phyloP scores from a whole-genome alignment of 2,113 vertebrate species.

The Trogon surrucura region DNA sequence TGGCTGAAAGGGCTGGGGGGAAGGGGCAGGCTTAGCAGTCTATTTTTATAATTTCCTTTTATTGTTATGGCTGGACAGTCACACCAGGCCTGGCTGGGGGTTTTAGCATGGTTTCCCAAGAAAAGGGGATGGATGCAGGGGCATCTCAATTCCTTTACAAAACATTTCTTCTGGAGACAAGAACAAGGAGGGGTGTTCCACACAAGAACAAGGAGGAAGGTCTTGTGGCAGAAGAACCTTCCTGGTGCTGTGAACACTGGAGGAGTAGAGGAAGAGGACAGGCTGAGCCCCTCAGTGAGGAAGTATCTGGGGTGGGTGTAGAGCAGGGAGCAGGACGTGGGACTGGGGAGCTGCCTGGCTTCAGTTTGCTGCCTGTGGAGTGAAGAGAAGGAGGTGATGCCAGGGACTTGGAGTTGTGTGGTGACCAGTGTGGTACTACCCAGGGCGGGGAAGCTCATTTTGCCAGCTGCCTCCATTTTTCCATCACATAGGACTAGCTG shows the following conservation, averaged over 20 bases:
- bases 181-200: not conserved
- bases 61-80: not conserved
- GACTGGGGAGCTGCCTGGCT: not conserved
- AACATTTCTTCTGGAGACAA: not conserved
- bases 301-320: not conserved
- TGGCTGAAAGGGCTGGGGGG: not conserved
- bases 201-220: not conserved
- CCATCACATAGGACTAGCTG: rapidly evolving
- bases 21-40: not conserved
- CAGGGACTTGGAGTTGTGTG: rapidly evolving
- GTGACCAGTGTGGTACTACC: rapidly evolving
- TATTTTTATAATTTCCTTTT: slow-evolving; percentile 51
- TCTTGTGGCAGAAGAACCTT: rapidly evolving
- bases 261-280: not conserved
- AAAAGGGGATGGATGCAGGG: not conserved
- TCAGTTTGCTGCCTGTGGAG: not conserved
- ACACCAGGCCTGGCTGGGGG: not conserved
- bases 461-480: not conserved
- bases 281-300: not conserved
- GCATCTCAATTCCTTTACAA: not conserved
- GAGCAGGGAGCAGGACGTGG: not conserved
- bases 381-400: not conserved
- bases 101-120: not conserved
- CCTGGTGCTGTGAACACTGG: rapidly evolving
- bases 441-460: not conserved